phyloP scores from a whole-genome alignment of 2,888 invertebrate species.

The Blera fallax region DNA sequence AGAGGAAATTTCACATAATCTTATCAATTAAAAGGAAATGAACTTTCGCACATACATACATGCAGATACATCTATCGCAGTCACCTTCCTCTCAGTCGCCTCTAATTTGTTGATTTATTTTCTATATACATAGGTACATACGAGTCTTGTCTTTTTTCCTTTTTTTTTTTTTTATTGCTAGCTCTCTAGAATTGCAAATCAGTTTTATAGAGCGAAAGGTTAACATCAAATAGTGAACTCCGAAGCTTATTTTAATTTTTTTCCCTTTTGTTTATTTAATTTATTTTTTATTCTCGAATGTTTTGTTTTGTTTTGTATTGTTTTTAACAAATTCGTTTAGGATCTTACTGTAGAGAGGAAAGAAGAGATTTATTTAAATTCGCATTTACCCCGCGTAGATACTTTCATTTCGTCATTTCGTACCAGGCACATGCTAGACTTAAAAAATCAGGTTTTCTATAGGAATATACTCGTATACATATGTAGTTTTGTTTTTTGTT shows the following conservation, averaged over 20 bases:
- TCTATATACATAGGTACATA: neutral
- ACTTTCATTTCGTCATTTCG: neutral
- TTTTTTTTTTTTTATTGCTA: neutral
- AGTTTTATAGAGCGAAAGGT: neutral
- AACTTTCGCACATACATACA: too few relatives aligned
- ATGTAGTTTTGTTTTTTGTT: too few relatives aligned
- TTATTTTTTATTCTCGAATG: neutral
- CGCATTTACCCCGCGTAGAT: neutral
- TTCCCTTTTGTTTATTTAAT: neutral
- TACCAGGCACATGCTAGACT: neutral
- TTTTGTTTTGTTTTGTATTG: neutral
- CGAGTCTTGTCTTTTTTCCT: too few relatives aligned
- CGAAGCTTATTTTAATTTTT: neutral
- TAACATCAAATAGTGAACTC: neutral
- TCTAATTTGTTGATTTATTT: neutral
- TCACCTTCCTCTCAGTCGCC: neutral
- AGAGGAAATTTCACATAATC: neutral
- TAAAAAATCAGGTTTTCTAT: constrained; percentile 4
- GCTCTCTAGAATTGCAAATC: neutral
- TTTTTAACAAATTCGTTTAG: neutral
- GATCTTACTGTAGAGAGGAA: neutral
- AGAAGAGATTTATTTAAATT: neutral
- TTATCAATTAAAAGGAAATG: neutral
- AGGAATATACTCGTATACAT: too few relatives aligned
- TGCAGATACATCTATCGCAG: neutral